Conservation (phyloP, 1,140 invertebrate species). For the Hylaeus anthracinus region DNA sequence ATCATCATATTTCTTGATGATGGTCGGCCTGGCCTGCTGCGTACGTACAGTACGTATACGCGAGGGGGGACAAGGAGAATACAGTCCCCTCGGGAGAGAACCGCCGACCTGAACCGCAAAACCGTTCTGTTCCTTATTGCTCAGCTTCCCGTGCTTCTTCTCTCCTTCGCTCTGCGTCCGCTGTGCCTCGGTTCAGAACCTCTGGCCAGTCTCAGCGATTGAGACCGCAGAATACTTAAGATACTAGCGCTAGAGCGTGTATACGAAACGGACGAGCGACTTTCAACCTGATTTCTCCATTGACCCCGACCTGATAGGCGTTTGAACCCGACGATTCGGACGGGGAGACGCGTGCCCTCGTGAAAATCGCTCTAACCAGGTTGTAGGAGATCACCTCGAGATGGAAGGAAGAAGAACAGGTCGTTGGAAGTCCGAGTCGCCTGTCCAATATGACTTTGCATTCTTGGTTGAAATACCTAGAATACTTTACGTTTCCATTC, state of each 20-base stretch:
- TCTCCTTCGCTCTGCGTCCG: slow-evolving; percentile 47
- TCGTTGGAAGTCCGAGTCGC: no score
- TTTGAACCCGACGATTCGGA: slow-evolving; percentile 47
- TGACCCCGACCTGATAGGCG: slow-evolving; percentile 47
- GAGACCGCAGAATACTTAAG: slow-evolving; percentile 63
- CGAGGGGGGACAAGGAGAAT: slow-evolving; percentile 47
- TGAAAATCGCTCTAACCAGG: not conserved
- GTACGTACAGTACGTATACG: slow-evolving; percentile 28
- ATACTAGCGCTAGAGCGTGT: slow-evolving; percentile 54
- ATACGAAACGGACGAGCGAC: slow-evolving; percentile 60
- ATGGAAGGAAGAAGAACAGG: no score
- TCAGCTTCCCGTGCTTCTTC: slow-evolving; percentile 56
- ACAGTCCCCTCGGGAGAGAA: slow-evolving; percentile 59
- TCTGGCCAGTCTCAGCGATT: slow-evolving; percentile 35
- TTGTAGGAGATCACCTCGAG: no score
- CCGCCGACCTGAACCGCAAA: slow-evolving; percentile 70
- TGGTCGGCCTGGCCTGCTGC: slow-evolving; percentile 53
- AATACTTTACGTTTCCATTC: no score
- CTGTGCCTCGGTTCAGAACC: not conserved
- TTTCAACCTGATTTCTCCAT: slow-evolving; percentile 62
- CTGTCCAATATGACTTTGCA: no score
- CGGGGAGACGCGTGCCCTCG: not conserved
- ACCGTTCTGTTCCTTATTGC: slow-evolving; percentile 78
- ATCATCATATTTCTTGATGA: slow-evolving; percentile 75
- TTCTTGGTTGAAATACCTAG: no score